These are phyloP conservation scores for Ceyx margarethae DNA, from an alignment of 2,113 vertebrate genomes.

Conservation along the genomic window DNA sequence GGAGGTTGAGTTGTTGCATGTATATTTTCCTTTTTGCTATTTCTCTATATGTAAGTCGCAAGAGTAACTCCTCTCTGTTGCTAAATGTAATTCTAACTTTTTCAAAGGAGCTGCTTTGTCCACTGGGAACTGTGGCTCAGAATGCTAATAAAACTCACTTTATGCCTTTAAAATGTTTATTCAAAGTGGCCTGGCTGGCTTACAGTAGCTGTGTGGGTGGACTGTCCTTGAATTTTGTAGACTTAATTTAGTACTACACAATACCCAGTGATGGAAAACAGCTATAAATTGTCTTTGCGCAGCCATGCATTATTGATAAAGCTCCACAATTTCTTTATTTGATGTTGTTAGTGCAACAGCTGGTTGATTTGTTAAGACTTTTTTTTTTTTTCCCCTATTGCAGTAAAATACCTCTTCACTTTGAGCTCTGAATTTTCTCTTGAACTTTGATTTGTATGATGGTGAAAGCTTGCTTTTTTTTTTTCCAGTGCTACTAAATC, in stretches of 20 bases:
- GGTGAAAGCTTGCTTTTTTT: not conserved
- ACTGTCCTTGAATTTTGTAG: slow-evolving; percentile 70
- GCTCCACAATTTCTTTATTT: slow-evolving; percentile 67
- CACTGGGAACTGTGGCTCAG: slow-evolving; percentile 8
- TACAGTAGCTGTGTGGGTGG: slow-evolving; percentile 69
- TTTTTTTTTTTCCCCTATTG: not conserved
- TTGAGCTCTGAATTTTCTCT: not conserved
- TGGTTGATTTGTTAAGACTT: slow-evolving; percentile 50
- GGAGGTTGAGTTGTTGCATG: not conserved
- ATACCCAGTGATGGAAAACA: slow-evolving; percentile 66
- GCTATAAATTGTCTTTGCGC: slow-evolving; percentile 69
- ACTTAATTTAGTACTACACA: slow-evolving; percentile 69
- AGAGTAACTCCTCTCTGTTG: not conserved
- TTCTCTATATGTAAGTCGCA: not conserved
- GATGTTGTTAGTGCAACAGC: slow-evolving; percentile 60
- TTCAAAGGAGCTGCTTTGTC: not conserved
- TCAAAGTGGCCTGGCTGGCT: slow-evolving; percentile 51
- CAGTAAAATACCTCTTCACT: slow-evolving; percentile 43
- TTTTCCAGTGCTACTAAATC: not conserved
- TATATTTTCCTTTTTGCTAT: not conserved
- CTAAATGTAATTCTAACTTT: not conserved
- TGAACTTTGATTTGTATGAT: slow-evolving; percentile 5
- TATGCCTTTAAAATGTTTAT: slow-evolving; percentile 63
- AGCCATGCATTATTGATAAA: slow-evolving; percentile 72
- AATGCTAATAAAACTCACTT: slow-evolving; percentile 66